These are phyloP conservation scores for Tribolium madens DNA, from an alignment of 1,140 invertebrate genomes.

Conservation along the genomic window DNA sequence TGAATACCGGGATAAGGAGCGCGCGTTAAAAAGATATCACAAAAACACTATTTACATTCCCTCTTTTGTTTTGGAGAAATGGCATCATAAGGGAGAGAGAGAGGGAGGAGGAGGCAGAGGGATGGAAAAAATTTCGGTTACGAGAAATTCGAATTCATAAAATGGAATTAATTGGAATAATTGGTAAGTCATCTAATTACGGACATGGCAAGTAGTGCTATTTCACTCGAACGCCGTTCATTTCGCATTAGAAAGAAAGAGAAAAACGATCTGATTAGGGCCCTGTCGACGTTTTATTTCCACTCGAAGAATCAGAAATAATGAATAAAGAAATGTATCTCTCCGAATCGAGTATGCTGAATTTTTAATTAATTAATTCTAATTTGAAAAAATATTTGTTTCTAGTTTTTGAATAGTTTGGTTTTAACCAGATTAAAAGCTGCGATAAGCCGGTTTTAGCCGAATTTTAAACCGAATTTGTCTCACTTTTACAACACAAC, in stretches of 20 bases:
- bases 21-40: conserved; percentile 65
- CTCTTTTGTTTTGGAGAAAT: conserved; percentile 61
- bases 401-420: too few relatives aligned
- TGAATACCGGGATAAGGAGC: conserved; percentile 61
- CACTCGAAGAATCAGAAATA: conserved; percentile 18
- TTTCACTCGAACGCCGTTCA: neutral
- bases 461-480: too few relatives aligned
- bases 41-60: conserved; percentile 65
- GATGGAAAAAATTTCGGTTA: conserved; percentile 40
- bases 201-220: neutral
- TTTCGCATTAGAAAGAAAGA: neutral
- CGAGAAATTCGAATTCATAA: neutral
- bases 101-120: conserved; percentile 41
- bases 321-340: conserved; percentile 34
- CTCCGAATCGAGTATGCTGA: neutral
- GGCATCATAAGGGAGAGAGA: conserved; percentile 40
- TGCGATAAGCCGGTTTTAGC: too few relatives aligned
- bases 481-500: too few relatives aligned
- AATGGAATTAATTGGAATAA: conserved; percentile 26
- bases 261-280: conserved; percentile 8
- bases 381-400: too few relatives aligned
- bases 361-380: neutral
- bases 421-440: too few relatives aligned
- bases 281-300: conserved; percentile 28
- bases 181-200: conserved; percentile 36